Evolutionary conservation across 2,888 invertebrate genomes (phyloP).

Genomic region (Drosophila aldrichi): DNA sequence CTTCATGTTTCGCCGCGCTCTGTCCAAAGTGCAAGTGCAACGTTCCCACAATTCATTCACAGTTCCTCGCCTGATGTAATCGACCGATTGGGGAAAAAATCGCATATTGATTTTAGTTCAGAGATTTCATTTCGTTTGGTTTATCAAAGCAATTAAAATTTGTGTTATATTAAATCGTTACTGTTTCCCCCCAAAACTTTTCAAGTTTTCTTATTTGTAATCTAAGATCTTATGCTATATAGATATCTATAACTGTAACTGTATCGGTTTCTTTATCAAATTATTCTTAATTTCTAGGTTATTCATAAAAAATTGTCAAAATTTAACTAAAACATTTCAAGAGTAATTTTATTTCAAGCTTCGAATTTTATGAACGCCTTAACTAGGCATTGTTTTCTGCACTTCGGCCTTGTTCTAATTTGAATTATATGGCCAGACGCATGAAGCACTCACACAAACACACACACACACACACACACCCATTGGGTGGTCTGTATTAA

Average conservation of each 20-base stretch:
- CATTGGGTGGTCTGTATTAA: constrained; percentile 11
- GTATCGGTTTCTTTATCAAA: neutral
- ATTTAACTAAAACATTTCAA: neutral
- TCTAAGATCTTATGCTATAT: too few species aligned
- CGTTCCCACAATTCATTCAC: constrained; percentile 13
- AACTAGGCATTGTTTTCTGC: neutral
- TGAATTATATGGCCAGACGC: constrained; percentile 46
- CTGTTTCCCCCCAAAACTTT: too few species aligned
- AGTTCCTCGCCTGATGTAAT: constrained; percentile 9
- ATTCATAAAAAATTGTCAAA: neutral
- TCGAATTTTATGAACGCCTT: neutral
- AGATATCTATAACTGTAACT: neutral
- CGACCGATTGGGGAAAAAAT: neutral
- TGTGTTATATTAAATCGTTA: neutral
- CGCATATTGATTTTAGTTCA: neutral
- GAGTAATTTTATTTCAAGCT: constrained; percentile 6
- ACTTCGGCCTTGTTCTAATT: constrained; percentile 40
- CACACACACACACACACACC: neutral
- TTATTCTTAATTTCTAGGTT: neutral
- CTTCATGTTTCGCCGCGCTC: constrained; percentile 49
- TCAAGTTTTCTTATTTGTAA: too few species aligned
- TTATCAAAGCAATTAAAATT: neutral
- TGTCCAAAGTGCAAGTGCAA: constrained; percentile 36
- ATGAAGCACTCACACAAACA: constrained; percentile 28
- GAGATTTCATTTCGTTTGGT: neutral